Conservation (phyloP, 2,888 invertebrate genomes). For the Emmelina monodactyla region DNA sequence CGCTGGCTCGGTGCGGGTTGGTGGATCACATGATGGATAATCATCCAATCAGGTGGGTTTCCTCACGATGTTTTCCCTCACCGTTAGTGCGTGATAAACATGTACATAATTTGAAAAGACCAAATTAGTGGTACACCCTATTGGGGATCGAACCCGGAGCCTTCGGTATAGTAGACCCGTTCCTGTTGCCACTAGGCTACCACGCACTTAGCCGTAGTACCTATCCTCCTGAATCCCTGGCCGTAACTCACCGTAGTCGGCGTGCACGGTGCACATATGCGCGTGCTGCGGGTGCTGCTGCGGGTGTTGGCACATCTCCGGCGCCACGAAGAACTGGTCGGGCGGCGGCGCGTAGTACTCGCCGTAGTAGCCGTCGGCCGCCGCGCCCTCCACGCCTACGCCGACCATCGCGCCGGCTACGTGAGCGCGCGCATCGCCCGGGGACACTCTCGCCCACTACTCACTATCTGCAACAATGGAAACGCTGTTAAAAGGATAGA, state of each 20-base stretch:
- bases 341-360: constrained; percentile 67
- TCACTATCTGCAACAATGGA: constrained; percentile 36
- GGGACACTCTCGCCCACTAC: constrained; percentile 24
- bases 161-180: too few relatives aligned
- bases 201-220: too few relatives aligned
- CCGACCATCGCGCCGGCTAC: constrained; percentile 52
- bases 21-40: too few relatives aligned
- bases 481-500: constrained; percentile 7
- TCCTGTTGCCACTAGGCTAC: too few relatives aligned
- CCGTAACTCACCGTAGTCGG: constrained; percentile 73
- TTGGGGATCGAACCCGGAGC: too few relatives aligned
- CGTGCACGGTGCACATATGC: constrained; percentile 75
- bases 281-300: constrained; percentile 69
- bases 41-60: too few relatives aligned
- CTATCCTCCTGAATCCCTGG: too few relatives aligned
- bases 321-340: constrained; percentile 63
- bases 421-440: constrained; percentile 40
- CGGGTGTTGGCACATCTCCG: constrained; percentile 68
- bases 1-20: too few relatives aligned
- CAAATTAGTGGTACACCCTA: too few relatives aligned
- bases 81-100: too few relatives aligned
- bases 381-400: constrained; percentile 59
- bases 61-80: too few relatives aligned
- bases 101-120: too few relatives aligned
- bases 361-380: constrained; percentile 49